Evolutionary conservation across 1,140 invertebrate genomes (phyloP).

Genomic region (Zaprionus lachaisei): DNA sequence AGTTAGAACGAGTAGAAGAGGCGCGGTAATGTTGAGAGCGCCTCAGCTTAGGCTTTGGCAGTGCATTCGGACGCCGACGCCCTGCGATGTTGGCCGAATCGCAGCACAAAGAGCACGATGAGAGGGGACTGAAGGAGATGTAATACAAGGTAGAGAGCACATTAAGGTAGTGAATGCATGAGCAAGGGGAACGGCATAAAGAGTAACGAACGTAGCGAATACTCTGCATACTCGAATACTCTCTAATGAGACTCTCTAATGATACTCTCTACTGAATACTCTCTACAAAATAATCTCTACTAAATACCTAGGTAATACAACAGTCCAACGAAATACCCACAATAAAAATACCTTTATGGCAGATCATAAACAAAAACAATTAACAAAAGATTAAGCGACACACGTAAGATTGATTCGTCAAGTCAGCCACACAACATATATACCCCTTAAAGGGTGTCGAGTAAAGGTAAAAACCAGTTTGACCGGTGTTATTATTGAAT

Average conservation of each 20-base stretch:
- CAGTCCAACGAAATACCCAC: not conserved
- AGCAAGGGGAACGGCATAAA: constrained; percentile 1
- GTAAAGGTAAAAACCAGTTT: constrained; percentile 49
- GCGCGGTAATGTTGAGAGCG: not conserved
- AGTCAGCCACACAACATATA: not conserved
- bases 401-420: not conserved
- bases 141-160: not conserved
- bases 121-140: not conserved
- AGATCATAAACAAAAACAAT: not conserved
- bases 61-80: too few species aligned
- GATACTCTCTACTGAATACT: not conserved
- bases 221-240: too few species aligned
- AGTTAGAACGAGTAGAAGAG: not conserved
- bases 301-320: not conserved
- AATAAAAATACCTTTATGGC: not conserved
- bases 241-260: not conserved
- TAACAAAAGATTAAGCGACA: not conserved
- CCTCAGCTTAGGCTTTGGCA: too few species aligned
- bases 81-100: not conserved
- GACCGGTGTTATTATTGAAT: constrained; percentile 44
- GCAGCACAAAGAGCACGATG: not conserved
- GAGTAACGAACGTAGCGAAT: not conserved
- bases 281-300: not conserved
- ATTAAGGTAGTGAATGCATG: constrained; percentile 7
- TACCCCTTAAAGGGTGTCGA: not conserved